A percentile compares a stretch with the other conserved stretches of the same genome.
These are phyloP conservation scores for Chamaea fasciata DNA, from an alignment of 2,113 vertebrate genomes.

Conservation along the genomic window DNA sequence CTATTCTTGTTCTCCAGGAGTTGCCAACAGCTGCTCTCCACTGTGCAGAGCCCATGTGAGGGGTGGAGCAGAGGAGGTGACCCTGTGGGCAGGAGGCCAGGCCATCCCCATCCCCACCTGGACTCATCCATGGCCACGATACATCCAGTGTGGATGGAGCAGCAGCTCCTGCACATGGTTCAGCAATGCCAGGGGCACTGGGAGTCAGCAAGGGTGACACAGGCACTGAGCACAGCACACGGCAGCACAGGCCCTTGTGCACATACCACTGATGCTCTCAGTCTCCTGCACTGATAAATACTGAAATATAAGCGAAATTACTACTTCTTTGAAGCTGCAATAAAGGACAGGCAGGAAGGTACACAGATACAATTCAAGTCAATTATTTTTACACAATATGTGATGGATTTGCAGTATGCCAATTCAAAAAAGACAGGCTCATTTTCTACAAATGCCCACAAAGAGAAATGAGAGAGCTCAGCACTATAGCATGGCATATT, in stretches of 20 bases:
- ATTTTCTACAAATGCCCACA: conserved; percentile 50
- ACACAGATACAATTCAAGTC: neutral
- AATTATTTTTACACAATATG: conserved; percentile 38
- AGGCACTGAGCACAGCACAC: neutral
- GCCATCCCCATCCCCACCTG: neutral
- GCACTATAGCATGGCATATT: neutral
- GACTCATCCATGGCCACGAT: neutral
- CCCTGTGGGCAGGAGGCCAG: neutral
- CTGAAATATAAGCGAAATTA: neutral
- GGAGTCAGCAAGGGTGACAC: neutral
- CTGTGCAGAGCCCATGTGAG: rapidly evolving
- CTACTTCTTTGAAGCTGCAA: neutral
- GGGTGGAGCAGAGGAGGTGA: neutral
- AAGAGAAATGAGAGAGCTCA: conserved; percentile 50
- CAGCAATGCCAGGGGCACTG: neutral
- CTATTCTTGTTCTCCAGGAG: neutral
- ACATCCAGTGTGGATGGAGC: neutral
- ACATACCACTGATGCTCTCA: neutral
- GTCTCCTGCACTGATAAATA: neutral
- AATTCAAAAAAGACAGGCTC: conserved; percentile 16
- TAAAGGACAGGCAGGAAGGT: neutral
- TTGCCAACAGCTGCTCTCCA: neutral
- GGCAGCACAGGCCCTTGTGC: neutral
- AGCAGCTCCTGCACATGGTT: neutral
- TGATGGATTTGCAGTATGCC: conserved; percentile 9